These are phyloP conservation scores for Dasyornis broadbenti DNA, from an alignment of 2,113 vertebrate species.

Conservation along the genomic window DNA sequence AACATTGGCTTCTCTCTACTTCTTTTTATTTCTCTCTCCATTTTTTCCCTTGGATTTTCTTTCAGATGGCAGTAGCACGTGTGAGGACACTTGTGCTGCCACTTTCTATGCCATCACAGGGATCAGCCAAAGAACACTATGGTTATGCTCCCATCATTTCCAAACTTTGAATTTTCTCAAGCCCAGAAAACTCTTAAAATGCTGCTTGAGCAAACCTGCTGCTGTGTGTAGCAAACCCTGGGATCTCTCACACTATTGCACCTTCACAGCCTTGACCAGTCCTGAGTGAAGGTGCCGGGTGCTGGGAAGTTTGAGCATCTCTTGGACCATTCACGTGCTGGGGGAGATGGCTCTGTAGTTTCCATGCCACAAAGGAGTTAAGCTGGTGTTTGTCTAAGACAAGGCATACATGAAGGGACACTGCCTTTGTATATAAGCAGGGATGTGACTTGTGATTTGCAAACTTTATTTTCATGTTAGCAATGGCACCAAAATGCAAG, in stretches of 20 bases:
- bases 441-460: not conserved
- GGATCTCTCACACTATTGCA: not conserved
- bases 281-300: not conserved
- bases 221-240: not conserved
- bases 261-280: not conserved
- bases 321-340: not conserved
- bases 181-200: not conserved
- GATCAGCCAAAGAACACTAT: rapidly evolving
- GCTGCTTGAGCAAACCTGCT: not conserved
- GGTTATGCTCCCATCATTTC: not conserved
- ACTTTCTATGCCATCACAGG: not conserved
- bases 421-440: not conserved
- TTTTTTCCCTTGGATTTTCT: not conserved
- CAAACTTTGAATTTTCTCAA: not conserved
- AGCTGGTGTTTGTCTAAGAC: not conserved
- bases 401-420: not conserved
- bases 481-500: not conserved
- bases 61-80: not conserved
- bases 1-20: not conserved
- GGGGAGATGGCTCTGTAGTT: not conserved
- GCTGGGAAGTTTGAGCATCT: not conserved
- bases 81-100: not conserved
- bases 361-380: not conserved
- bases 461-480: not conserved
- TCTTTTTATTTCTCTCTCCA: not conserved